Base-by-base conservation (phyloP, 2,797 vertebrate species). In the Fundulus diaphanus region DNA sequence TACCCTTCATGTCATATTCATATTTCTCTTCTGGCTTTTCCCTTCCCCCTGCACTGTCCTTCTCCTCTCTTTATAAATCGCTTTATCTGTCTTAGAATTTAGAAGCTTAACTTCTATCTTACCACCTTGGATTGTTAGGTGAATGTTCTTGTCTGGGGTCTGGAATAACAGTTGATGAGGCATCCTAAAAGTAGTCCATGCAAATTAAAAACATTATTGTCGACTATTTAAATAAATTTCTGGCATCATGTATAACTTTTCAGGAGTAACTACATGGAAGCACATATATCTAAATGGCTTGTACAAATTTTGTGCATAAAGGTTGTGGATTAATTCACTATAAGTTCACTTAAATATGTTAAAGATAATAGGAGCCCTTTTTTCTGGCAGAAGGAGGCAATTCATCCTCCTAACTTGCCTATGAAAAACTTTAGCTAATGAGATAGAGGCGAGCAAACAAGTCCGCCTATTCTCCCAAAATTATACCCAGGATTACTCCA, bases 221-320 rank as follows among this genome's bases (percentile, higher is more conserved):
- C 2, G 48, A 35, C 18, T 5, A 61, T 33, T 3, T 11, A 61
- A 61, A 35, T 61, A 61, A 35, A 35, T 18, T 7, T 35, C 31
- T 35, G 13, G 35, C 33, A 61, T 35, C 4, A 76, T 87, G 3
- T 88, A 87, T 70, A 77, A 88, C n/a, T 72, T 80, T n/a, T 76
- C 73, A 54, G 40, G 44, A 72, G 82, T 86, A 85, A 7, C 20
- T 61, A 66, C 73, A 68, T 29, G 74, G 70, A 22, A 72, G 35
- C 24, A 5, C 29, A 22, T 0, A 85, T 68, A 72, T 89, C 78
- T 9, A 40, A 44, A 66, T 42, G 12, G 35, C 35, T 35, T 52
- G 31, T 37, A 65, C n/a, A n/a, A n/a, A n/a, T n/a, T n/a, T n/a
- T n/a, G n/a, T n/a, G n/a, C n/a, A n/a, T n/a, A n/a, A n/a, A n/a